These are phyloP conservation scores for Corydoras sp. DNA, from an alignment of 2,113 vertebrate genomes.

Conservation along the genomic window DNA sequence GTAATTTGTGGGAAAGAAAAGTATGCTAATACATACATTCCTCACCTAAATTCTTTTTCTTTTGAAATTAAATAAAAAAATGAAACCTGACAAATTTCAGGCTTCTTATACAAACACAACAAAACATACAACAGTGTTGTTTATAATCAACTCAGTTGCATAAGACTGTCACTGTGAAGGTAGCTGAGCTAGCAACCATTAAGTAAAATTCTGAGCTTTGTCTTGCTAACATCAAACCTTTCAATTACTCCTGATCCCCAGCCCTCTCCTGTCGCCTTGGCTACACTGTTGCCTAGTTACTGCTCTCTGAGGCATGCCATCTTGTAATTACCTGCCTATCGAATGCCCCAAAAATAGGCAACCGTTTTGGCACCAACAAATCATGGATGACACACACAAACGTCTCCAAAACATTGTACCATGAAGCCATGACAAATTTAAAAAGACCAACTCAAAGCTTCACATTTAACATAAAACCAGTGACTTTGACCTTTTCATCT, in stretches of 20 bases:
- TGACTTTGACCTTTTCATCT: no score
- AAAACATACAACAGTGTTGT: neutral
- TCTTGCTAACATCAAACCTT: constrained; percentile 35
- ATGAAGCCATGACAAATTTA: constrained; percentile 27
- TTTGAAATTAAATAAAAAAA: neutral
- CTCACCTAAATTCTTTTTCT: neutral
- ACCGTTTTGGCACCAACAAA: constrained; percentile 41
- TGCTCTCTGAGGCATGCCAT: constrained; percentile 50
- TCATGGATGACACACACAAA: constrained; percentile 37
- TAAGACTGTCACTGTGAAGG: neutral
- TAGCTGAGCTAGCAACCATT: neutral
- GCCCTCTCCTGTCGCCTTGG: constrained; percentile 49
- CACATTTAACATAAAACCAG: no score
- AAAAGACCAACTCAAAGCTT: constrained; percentile 12
- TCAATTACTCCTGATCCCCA: constrained; percentile 43
- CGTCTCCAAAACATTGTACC: constrained; percentile 15
- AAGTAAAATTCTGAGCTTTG: constrained; percentile 22
- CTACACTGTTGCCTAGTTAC: constrained; percentile 56
- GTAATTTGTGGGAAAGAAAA: neutral
- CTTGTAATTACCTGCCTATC: constrained; percentile 52
- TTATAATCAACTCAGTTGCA: constrained; percentile 12
- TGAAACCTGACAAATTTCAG: neutral
- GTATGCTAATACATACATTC: neutral
- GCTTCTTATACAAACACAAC: neutral
- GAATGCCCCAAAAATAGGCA: constrained; percentile 46